Base-by-base conservation (phyloP, 2,888 invertebrate species). In the Pilophorus perplexus region DNA sequence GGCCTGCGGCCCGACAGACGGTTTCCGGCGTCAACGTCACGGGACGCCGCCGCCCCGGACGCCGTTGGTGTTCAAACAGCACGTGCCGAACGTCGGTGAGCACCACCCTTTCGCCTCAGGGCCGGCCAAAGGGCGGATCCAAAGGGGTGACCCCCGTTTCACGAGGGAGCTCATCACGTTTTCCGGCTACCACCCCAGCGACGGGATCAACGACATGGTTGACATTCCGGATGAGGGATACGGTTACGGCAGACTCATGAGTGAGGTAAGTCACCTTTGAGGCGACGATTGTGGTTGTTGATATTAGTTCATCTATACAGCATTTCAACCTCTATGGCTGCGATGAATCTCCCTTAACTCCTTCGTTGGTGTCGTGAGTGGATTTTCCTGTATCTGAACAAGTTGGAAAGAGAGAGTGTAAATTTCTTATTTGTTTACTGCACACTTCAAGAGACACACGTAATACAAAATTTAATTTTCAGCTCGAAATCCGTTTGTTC, bases 51-150 rank as follows among this genome's bases (percentile, higher is more conserved):
- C 33, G 6, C 33, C 42, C 3, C 25, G 22, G 42, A 59, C 22
- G 14, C 59, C 59, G 6, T 23, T 59, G 14, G 59, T 59, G 2
- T 44, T 6, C 25, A 14, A 40, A 12, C 42, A 59, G 44, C 25
- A 25, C 44, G 59, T 42, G 40, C 59, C 59, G 6, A 23, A 52
- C 18, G 20, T 10, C n/a, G 3, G 14, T 16, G 59, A 59, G 16
- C 8, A 5, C 25, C 16, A 27, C 16, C 25, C 37, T 16, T 27
- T 18, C 59, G 59, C 59, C 5, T 40, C 59, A 3, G 59, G 59
- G 16, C 42, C 16, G 12, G 18, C 44, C 40, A 27, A 59, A 27
- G 59, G 59, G 3, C 27, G 33, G 2, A 18, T 59, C 16, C 2
- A 10, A 2, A 25, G 28, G 4, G 52, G 16, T 18, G 52, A 52